Percentiles rank a stretch among this genome's conserved stretches.
Evolutionary conservation across 2,888 invertebrate species (phyloP).

Genomic region (Eupsilia transversa): DNA sequence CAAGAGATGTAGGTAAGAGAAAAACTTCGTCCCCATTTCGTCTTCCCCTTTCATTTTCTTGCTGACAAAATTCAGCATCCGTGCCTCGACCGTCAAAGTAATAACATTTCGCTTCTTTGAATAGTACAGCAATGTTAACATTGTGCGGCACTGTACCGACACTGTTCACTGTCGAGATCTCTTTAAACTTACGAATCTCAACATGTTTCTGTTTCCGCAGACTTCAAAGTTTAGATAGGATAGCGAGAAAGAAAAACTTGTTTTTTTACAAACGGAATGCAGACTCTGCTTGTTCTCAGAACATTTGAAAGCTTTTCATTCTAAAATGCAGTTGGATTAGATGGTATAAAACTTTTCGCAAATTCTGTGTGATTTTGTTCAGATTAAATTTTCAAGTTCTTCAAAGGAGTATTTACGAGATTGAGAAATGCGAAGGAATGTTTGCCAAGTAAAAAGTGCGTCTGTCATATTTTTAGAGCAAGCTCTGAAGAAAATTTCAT

Average conservation of each 20-base stretch:
- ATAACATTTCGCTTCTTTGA: conserved; percentile 60
- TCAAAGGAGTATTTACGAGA: conserved; percentile 45
- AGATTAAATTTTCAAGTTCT: conserved; percentile 42
- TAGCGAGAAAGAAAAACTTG: conserved; percentile 29
- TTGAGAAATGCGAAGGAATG: conserved; percentile 11
- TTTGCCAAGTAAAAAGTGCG: conserved; percentile 21
- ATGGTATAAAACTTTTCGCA: conserved; percentile 8
- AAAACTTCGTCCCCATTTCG: conserved; percentile 27
- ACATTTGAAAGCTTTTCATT: conserved; percentile 42
- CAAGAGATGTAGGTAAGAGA: conserved; percentile 6
- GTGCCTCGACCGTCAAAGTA: conserved; percentile 49
- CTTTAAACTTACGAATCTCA: conserved; percentile 52
- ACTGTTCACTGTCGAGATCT: conserved; percentile 40
- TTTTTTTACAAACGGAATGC: conserved; percentile 39
- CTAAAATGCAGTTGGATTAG: conserved; percentile 41
- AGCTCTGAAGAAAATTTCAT: conserved; percentile 15
- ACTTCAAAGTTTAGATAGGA: conserved; percentile 54
- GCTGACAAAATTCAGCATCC: conserved; percentile 49
- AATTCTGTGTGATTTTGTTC: conserved; percentile 17
- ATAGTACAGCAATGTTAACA: conserved; percentile 52
- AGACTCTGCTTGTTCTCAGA: conserved; percentile 43
- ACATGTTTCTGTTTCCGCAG: conserved; percentile 49
- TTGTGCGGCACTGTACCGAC: conserved; percentile 34
- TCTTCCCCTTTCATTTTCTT: conserved; percentile 43
- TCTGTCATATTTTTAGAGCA: conserved; percentile 3